These are phyloP conservation scores for Unio pictorum DNA, from an alignment of 2,888 invertebrate genomes.

Conservation along the genomic window DNA sequence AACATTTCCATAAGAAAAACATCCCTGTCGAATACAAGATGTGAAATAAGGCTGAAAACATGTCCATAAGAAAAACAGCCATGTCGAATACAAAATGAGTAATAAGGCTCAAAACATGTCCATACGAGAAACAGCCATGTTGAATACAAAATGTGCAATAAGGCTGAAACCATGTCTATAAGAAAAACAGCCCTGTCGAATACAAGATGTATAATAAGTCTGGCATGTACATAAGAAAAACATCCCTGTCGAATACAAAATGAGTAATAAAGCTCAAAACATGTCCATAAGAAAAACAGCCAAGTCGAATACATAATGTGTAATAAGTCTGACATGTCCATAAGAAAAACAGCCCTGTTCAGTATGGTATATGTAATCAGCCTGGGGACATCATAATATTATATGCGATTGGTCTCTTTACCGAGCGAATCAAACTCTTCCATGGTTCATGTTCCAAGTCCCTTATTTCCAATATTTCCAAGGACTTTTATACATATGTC, in stretches of 20 bases:
- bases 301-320: background rate
- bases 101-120: background rate
- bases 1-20: background rate
- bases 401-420: too few relatives aligned
- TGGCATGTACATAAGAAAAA: too few relatives aligned
- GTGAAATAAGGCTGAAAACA: background rate
- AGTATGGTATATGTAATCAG: too few relatives aligned
- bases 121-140: too few relatives aligned
- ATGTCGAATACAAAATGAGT: background rate
- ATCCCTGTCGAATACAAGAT: background rate
- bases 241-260: background rate
- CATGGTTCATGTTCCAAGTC: too few relatives aligned
- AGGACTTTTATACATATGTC: too few relatives aligned
- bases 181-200: too few relatives aligned
- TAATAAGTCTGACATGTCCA: background rate
- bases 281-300: background rate
- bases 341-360: too few relatives aligned
- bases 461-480: too few relatives aligned
- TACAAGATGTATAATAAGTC: too few relatives aligned
- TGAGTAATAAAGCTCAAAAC: background rate
- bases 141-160: background rate
- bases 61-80: background rate
- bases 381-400: too few relatives aligned
- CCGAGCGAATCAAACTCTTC: too few relatives aligned
- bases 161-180: background rate